A percentile compares a stretch with the other conserved stretches of the same genome.
These are phyloP conservation scores for Hemibagrus guttatus DNA, from an alignment of 2,797 vertebrate species.

Conservation along the genomic window DNA sequence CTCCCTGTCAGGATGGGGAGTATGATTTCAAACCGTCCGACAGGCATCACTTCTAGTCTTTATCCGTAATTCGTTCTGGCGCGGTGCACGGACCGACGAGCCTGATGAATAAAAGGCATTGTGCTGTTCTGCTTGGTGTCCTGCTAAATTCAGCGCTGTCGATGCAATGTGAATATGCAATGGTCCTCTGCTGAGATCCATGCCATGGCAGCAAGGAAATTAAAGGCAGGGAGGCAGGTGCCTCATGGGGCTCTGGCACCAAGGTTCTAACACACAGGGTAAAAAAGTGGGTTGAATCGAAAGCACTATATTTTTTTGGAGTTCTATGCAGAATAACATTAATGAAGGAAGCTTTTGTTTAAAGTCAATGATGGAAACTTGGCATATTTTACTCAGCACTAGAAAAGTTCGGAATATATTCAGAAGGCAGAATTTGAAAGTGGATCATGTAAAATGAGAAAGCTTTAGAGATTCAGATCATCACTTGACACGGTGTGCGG, in stretches of 20 bases:
- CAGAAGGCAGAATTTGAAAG: not conserved
- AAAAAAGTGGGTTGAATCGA: conserved; percentile 6
- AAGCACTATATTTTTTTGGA: not conserved
- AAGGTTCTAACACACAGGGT: conserved; percentile 11
- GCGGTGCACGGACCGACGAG: conserved; percentile 19
- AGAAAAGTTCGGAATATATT: not conserved
- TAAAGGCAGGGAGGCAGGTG: conserved; percentile 39
- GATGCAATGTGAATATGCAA: conserved; percentile 58
- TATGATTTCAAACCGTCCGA: conserved; percentile 60
- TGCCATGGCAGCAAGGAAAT: conserved; percentile 34
- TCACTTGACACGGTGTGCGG: not conserved
- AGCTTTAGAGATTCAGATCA: not conserved
- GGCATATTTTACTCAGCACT: not conserved
- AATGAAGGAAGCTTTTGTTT: not conserved
- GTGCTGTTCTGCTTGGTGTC: conserved; percentile 61
- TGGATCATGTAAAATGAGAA: not conserved
- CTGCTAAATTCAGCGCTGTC: conserved; percentile 55
- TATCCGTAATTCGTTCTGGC: conserved; percentile 54
- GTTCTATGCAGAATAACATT: not conserved
- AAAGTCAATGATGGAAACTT: not conserved
- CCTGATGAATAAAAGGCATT: conserved; percentile 59
- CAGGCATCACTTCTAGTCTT: conserved; percentile 60
- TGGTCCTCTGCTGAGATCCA: conserved; percentile 37
- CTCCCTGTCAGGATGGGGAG: conserved; percentile 48
- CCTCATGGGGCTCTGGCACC: conserved; percentile 26